A percentile compares a stretch with the other conserved stretches of the same genome.
These are phyloP conservation scores for Andrena bucephala DNA, from an alignment of 2,888 invertebrate species.

Conservation along the genomic window DNA sequence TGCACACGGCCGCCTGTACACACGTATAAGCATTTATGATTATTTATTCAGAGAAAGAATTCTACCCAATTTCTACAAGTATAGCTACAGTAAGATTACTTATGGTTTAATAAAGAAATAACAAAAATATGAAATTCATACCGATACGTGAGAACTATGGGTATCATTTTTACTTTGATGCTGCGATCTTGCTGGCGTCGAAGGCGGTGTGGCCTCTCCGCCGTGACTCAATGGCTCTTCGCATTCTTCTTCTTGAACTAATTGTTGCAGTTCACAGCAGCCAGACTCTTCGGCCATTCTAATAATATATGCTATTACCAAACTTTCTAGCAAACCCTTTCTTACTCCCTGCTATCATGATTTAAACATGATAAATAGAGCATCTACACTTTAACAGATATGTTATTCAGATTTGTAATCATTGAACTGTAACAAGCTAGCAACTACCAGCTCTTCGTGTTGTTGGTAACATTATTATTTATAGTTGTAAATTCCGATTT, in stretches of 20 bases:
- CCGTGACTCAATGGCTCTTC: slow-evolving; percentile 80
- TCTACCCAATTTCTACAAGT: neutral
- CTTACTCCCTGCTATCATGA: neutral
- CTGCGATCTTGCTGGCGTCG: slow-evolving; percentile 83
- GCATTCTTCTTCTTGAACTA: slow-evolving; percentile 85
- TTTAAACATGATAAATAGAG: neutral
- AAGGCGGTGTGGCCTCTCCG: slow-evolving; percentile 84
- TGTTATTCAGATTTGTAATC: neutral
- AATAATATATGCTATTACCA: neutral
- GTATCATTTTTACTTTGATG: slow-evolving; percentile 78
- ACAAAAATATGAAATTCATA: slow-evolving; percentile 48
- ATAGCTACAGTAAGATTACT: neutral
- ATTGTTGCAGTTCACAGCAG: slow-evolving; percentile 84
- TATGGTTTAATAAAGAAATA: neutral
- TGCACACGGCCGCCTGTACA: no score
- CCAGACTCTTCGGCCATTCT: slow-evolving; percentile 83
- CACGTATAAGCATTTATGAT: no score
- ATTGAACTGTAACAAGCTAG: neutral
- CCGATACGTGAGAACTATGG: slow-evolving; percentile 77
- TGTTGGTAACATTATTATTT: neutral
- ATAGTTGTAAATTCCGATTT: neutral
- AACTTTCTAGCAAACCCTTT: neutral
- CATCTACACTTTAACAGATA: neutral
- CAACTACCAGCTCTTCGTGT: neutral
- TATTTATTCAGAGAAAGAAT: neutral